These are phyloP conservation scores for Cyclina sinensis DNA, from an alignment of 1,140 invertebrate species.

Conservation along the genomic window DNA sequence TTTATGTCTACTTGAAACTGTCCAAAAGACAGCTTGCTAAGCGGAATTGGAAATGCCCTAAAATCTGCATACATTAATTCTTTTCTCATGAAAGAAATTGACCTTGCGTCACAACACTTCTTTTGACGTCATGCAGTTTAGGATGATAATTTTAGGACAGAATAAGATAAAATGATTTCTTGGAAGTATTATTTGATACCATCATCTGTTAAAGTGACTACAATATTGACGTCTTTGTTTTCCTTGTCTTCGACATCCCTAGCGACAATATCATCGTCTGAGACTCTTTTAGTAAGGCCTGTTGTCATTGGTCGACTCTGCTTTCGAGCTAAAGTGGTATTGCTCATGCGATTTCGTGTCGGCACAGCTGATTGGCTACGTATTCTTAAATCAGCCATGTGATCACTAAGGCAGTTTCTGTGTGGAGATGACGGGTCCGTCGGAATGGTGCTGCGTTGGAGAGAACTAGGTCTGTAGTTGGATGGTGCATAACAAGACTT, in stretches of 20 bases:
- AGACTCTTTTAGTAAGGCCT: not conserved
- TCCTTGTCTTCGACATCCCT: conserved; percentile 30
- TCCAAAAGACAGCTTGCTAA: too few relatives aligned
- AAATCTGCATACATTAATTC: too few relatives aligned
- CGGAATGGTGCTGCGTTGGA: not conserved
- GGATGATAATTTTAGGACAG: too few relatives aligned
- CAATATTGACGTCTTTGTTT: conserved; percentile 38
- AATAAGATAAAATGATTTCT: too few relatives aligned
- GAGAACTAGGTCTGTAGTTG: conserved; percentile 71
- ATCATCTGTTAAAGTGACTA: not conserved
- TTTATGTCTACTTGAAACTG: too few relatives aligned
- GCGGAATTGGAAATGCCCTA: too few relatives aligned
- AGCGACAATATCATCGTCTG: not conserved
- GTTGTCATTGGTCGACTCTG: conserved; percentile 47
- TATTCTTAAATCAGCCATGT: conserved; percentile 11
- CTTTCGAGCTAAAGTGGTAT: not conserved
- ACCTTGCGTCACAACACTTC: too few relatives aligned
- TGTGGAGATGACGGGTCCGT: not conserved
- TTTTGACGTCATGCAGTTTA: too few relatives aligned
- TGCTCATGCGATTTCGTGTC: not conserved
- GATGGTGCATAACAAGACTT: conserved; percentile 77
- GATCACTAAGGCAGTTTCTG: conserved; percentile 2
- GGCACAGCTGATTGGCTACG: conserved; percentile 53
- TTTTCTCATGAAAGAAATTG: too few relatives aligned
- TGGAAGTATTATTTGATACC: too few relatives aligned